These are phyloP conservation scores for Anseranas semipalmata DNA, from an alignment of 2,113 vertebrate genomes.

Conservation along the genomic window DNA sequence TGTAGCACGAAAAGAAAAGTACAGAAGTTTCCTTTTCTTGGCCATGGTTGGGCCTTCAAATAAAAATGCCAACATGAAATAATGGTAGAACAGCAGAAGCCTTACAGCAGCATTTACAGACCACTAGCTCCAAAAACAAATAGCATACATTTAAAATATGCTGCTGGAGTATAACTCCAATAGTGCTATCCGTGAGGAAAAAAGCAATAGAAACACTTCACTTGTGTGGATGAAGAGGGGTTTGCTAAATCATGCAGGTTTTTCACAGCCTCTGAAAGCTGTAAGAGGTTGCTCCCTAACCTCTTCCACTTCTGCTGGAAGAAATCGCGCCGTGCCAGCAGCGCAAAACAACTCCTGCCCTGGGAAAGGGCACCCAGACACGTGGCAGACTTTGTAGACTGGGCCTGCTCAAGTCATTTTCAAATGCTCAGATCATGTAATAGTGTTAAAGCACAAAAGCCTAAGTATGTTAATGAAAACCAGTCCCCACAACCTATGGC, in stretches of 20 bases:
- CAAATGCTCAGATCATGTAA: conserved; percentile 24
- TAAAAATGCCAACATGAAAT: conserved; percentile 32
- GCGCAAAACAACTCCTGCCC: background rate
- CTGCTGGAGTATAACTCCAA: background rate
- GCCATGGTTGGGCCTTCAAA: conserved; percentile 23
- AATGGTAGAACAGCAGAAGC: background rate
- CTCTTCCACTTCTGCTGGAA: background rate
- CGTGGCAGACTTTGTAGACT: background rate
- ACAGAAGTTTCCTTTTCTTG: conserved; percentile 33
- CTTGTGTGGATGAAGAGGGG: background rate
- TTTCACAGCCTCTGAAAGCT: conserved; percentile 5
- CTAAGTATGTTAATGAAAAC: conserved; percentile 56
- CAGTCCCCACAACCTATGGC: conserved; percentile 27
- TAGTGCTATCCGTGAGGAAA: background rate
- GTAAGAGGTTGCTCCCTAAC: background rate
- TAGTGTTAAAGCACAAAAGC: conserved; percentile 58
- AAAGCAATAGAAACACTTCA: background rate
- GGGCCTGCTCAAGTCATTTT: background rate
- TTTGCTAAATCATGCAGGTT: background rate
- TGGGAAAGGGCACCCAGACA: conserved; percentile 19
- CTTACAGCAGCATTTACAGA: conserved; percentile 6
- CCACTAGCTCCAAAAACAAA: background rate
- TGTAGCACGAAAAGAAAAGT: background rate
- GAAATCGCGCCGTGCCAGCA: background rate
- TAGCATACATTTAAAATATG: background rate